Evolutionary conservation across 1,140 invertebrate genomes (phyloP), one percentile per base, ranked within the genome.

Genomic region (Heliconius congener): DNA sequence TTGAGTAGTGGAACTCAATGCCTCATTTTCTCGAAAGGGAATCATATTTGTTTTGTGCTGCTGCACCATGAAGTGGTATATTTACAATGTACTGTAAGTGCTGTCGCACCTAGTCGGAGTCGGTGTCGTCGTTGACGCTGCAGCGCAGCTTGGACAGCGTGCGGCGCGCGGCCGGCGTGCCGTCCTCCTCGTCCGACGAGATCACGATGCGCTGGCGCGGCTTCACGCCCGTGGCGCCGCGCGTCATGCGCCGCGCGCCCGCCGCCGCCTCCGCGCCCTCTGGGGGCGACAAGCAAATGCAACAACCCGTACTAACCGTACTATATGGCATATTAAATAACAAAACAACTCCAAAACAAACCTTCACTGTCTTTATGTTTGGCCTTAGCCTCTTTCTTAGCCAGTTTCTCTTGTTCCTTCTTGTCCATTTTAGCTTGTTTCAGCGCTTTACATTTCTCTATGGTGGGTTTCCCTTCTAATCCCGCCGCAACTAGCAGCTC

Each of bases 111-210:
- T 91, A 91, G 79, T 92, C 87, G 39, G 90, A 91, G 84, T 92
- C 90, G 57, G 86, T 86, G 74, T 93, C 87, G 82, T 91, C 88
- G 85, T 93, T 90, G 86, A 94, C 86, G 82, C 88, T 90, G 80
- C 87, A 91, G 73, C 92, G 89, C 85, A 94, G 88, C 85, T 93
- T 93, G 88, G 90, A 91, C 78, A 94, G 89, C 81, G 91, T 93
- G 83, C 92, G 91, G 60, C 93, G 84, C 81, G 93, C 90, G 78
- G 91, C 90, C 16, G 91, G 91, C 83, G 93, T 94, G 87, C 90
- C 93, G 85, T 95, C 94, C 89, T 95, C 94, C 88, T 95, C 94
- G 88, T 95, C 94, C 1, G 93, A 94, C 16, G 94, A 95, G 83
- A 95, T 95, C 18, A 95, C 93, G 85, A 95, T 95, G 80, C 93